Percentiles rank a stretch among this genome's conserved stretches.
Evolutionary conservation across 2,888 invertebrate species (phyloP).

Genomic region (Thalpophila matura): DNA sequence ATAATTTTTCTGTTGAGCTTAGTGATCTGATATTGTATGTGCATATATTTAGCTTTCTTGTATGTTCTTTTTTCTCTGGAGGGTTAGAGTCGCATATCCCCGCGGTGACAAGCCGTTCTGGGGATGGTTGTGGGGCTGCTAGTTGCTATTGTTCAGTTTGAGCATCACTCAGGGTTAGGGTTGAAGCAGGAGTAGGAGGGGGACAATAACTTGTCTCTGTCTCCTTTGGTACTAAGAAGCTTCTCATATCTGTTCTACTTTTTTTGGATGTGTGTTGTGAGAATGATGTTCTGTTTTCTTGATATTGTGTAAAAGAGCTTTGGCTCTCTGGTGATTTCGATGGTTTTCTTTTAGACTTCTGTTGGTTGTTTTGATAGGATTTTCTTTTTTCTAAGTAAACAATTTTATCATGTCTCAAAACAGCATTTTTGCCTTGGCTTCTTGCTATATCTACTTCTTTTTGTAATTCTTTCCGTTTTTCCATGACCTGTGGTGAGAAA

Average conservation of each 20-base stretch:
- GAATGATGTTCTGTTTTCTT: neutral
- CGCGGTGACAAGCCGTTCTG: neutral
- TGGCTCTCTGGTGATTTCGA: neutral
- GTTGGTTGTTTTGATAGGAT: neutral
- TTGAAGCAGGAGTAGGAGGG: no score
- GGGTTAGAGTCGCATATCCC: neutral
- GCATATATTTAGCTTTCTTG: neutral
- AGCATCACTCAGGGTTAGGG: no score
- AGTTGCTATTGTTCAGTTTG: no score
- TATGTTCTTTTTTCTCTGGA: neutral
- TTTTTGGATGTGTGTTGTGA: neutral
- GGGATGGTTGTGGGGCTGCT: no score
- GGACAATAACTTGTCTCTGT: constrained; percentile 6
- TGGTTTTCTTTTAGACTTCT: neutral
- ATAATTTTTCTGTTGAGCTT: neutral
- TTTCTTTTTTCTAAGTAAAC: constrained; percentile 4
- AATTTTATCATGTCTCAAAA: neutral
- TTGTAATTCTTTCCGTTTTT: neutral
- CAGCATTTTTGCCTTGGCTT: neutral
- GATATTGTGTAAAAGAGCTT: neutral
- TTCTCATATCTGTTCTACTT: neutral
- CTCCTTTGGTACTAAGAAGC: neutral
- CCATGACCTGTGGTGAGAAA: neutral
- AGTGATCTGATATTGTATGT: neutral
- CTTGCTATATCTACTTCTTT: neutral